phyloP scores from a whole-genome alignment of 2,113 vertebrate genomes.

The Tupaia tana region DNA sequence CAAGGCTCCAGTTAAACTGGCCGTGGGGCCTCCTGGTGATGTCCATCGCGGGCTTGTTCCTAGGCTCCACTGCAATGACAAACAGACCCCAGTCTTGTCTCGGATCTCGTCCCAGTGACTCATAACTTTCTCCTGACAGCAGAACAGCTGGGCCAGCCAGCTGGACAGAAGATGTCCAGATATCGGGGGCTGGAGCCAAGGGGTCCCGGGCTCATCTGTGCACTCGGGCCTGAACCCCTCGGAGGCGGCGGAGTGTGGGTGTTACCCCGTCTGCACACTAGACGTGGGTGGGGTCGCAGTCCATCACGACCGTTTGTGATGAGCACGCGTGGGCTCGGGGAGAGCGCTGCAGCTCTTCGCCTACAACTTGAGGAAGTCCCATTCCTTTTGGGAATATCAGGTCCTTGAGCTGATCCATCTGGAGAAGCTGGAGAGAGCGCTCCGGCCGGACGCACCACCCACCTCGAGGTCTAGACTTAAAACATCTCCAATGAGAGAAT shows the following conservation, averaged over 20 bases:
- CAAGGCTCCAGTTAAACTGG: background rate
- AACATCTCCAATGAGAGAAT: background rate
- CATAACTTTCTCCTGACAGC: slow-evolving; percentile 77
- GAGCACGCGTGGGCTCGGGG: background rate
- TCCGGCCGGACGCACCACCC: background rate
- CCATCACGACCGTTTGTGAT: background rate
- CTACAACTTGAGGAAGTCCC: background rate
- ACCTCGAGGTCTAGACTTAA: slow-evolving; percentile 6
- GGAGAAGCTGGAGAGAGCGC: background rate
- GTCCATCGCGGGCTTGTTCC: slow-evolving; percentile 39
- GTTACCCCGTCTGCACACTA: background rate
- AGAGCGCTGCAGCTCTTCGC: background rate
- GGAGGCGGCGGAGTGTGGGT: background rate
- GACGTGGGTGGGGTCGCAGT: background rate
- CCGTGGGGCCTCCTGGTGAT: background rate
- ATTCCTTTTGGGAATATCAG: background rate
- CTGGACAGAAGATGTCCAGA: slow-evolving; percentile 72
- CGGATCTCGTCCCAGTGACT: slow-evolving; percentile 67
- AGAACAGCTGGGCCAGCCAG: slow-evolving; percentile 56
- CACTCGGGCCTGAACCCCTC: background rate
- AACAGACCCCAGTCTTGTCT: slow-evolving; percentile 69
- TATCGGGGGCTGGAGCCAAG: slow-evolving; percentile 47
- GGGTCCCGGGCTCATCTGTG: background rate
- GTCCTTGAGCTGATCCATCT: slow-evolving; percentile 5
- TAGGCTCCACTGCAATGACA: slow-evolving; percentile 60